Evolutionary conservation across 2,113 vertebrate species (phyloP).

Genomic region (Oreochromis spilurus): DNA sequence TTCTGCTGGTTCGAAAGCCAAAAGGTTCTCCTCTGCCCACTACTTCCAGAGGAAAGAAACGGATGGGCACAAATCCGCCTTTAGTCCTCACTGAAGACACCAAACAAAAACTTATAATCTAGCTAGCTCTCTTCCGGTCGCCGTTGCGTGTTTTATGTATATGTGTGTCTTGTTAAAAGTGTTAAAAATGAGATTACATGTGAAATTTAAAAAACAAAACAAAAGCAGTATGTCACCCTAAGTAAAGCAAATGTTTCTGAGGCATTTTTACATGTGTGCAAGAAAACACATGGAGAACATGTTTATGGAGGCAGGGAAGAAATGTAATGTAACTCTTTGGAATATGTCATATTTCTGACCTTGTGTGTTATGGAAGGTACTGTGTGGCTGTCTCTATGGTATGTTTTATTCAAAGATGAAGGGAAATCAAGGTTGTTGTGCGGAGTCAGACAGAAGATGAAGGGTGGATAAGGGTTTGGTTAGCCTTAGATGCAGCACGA

Average conservation of each 20-base stretch:
- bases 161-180: slow-evolving; percentile 53
- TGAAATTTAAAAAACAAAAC: not conserved
- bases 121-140: slow-evolving; percentile 62
- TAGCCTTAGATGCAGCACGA: slow-evolving; percentile 22
- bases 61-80: slow-evolving; percentile 11
- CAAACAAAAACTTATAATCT: slow-evolving; percentile 55
- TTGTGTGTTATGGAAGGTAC: slow-evolving; percentile 54
- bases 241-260: slow-evolving; percentile 46
- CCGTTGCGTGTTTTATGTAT: slow-evolving; percentile 46
- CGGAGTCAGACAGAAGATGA: slow-evolving; percentile 4
- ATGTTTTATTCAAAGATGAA: slow-evolving; percentile 9
- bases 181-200: slow-evolving; percentile 28
- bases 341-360: slow-evolving; percentile 59
- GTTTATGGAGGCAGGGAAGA: slow-evolving; percentile 43
- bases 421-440: slow-evolving; percentile 18
- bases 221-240: slow-evolving; percentile 1
- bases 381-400: slow-evolving; percentile 55
- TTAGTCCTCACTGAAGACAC: slow-evolving; percentile 28
- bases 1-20: slow-evolving; percentile 54
- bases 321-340: slow-evolving; percentile 52
- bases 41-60: slow-evolving; percentile 32
- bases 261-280: slow-evolving; percentile 19
- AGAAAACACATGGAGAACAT: slow-evolving; percentile 31
- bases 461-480: slow-evolving; percentile 5
- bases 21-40: slow-evolving; percentile 29